Conservation (phyloP, 2,888 invertebrate species). For the Pandemis heparana region DNA sequence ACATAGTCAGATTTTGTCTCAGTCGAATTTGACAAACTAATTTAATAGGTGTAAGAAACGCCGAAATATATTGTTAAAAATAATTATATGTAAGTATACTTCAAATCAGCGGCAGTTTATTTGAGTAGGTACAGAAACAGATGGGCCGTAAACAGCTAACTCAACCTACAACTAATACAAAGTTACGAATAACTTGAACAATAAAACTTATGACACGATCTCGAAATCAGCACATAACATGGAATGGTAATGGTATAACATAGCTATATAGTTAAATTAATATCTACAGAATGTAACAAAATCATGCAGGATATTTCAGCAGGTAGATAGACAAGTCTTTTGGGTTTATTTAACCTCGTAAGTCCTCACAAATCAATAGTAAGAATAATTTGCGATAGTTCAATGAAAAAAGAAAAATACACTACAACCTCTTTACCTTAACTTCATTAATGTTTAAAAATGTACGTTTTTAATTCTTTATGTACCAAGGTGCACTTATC, state of each 20-base stretch:
- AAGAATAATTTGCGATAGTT: too few relatives aligned
- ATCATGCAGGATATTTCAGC: background rate
- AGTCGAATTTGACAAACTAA: too few relatives aligned
- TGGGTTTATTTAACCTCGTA: too few relatives aligned
- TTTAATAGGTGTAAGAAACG: background rate
- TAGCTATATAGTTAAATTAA: slow-evolving; percentile 42
- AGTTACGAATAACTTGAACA: slow-evolving; percentile 45
- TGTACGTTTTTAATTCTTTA: too few relatives aligned
- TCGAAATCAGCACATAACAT: slow-evolving; percentile 67
- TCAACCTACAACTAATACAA: slow-evolving; percentile 43
- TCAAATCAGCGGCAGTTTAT: background rate
- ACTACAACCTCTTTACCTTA: too few relatives aligned
- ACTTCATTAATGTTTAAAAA: too few relatives aligned
- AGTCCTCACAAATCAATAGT: too few relatives aligned
- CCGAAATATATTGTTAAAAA: background rate
- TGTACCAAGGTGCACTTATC: too few relatives aligned
- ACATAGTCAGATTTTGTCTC: background rate
- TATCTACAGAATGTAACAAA: slow-evolving; percentile 41
- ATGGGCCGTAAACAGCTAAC: slow-evolving; percentile 24
- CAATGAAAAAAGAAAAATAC: too few relatives aligned
- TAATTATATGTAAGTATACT: background rate
- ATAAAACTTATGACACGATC: slow-evolving; percentile 52
- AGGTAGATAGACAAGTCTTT: background rate
- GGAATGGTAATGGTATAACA: slow-evolving; percentile 56
- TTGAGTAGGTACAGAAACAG: background rate